Evolutionary conservation across 2,113 vertebrate genomes (phyloP), one percentile per base, ranked within the genome.

Genomic region (Oncorhynchus masou): DNA sequence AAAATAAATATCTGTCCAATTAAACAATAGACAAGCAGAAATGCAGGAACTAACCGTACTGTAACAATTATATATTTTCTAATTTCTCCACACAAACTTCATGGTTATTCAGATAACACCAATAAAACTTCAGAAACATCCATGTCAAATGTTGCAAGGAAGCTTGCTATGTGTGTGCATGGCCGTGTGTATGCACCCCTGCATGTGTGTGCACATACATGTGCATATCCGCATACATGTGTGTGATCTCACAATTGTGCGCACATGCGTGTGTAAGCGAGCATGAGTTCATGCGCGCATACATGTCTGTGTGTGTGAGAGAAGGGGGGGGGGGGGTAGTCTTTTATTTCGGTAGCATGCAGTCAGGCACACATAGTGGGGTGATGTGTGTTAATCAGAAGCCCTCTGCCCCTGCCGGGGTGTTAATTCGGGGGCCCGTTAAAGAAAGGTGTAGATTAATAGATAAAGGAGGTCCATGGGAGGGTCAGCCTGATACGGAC

Each of bases 371-470:
- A 89, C 84, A 90, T 86, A 91, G 87, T 85, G 87, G 93, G 95
- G 93, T 94, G 95, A 95, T 92, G 94, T 95, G 94, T 93, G 90
- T 94, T 98, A 98, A 97, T 97, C 95, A 96, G 94, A 88, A 91
- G 90, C 93, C 94, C 93, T 89, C 86, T 93, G 93, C 94, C 96
- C 94, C 59, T 91, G 93, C 93, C 85, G 94, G 95, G 92, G 94
- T 95, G 95, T 95, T 99, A 97, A 97, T 97, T 97, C 94, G 93
- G 92, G 93, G 93, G 94, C 92, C 80, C 93, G 94, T 93, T 95
- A 95, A 94, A 94, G 86, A 94, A 86, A 94, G 96, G 95, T 96
- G 97, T 96, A 98, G 97, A 99, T 98, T 96, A 98, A 96, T 95
- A 95, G 97, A 99, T 99, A 98, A 96, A 95, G 95, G 93, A 95